These are phyloP conservation scores for Andrena flavipes DNA, from an alignment of 2,888 invertebrate species.

Conservation along the genomic window DNA sequence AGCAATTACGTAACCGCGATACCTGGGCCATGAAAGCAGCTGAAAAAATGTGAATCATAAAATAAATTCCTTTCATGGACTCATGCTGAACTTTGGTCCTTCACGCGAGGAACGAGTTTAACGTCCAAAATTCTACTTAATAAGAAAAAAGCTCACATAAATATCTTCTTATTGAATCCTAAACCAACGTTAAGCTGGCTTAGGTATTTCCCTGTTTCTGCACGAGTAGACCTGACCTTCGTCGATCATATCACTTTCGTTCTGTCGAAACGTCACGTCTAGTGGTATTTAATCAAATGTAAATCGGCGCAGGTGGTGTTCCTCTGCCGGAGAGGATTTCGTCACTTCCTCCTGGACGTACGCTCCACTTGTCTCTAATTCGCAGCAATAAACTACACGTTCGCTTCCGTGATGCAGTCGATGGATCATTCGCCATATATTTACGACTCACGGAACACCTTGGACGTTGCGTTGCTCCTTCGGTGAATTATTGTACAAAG, in stretches of 20 bases:
- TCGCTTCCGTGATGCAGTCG: not conserved
- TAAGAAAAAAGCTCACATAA: no score
- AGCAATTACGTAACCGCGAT: slow-evolving; percentile 21
- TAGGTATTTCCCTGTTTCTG: not conserved
- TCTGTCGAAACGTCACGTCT: not conserved
- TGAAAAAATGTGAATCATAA: slow-evolving; percentile 15
- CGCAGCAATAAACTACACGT: not conserved
- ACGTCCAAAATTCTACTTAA: no score
- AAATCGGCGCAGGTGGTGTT: not conserved
- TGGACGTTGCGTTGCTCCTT: slow-evolving; percentile 6
- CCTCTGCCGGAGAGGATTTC: not conserved
- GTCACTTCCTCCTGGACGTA: not conserved
- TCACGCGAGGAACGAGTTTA: no score
- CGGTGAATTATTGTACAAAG: not conserved
- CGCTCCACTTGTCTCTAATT: not conserved
- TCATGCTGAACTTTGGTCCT: slow-evolving; percentile 20
- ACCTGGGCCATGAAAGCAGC: slow-evolving; percentile 34
- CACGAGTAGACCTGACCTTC: not conserved
- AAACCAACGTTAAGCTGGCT: not conserved
- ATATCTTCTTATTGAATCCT: no score
- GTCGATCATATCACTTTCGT: not conserved
- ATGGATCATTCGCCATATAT: not conserved
- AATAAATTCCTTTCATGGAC: no score
- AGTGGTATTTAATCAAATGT: not conserved
- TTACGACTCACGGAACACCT: not conserved